Percentiles rank a stretch among this genome's conserved stretches.
Conservation (phyloP, 2,888 invertebrate genomes). For the Ornithoptera alexandrae region DNA sequence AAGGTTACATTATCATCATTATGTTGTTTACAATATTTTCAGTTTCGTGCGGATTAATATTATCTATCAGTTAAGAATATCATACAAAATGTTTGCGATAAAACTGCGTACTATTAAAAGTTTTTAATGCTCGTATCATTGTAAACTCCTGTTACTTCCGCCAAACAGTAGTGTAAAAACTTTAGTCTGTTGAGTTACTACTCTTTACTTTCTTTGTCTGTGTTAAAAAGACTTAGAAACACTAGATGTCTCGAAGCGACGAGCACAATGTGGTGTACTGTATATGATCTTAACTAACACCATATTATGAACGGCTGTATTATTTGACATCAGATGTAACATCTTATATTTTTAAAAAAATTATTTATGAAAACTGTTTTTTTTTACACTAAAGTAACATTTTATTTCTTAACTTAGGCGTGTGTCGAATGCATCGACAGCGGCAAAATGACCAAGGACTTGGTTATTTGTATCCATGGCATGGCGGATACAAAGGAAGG, state of each 20-base stretch:
- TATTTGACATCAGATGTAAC: no score
- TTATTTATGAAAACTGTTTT: background rate
- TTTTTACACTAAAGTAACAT: constrained; percentile 1
- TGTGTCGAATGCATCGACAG: constrained; percentile 90
- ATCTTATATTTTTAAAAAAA: no score
- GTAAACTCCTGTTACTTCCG: no score
- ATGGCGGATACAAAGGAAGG: constrained; percentile 88
- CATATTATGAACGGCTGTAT: no score
- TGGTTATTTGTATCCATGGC: constrained; percentile 92
- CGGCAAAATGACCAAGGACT: constrained; percentile 93
- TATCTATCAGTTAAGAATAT: background rate
- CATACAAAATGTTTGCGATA: background rate
- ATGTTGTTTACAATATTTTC: background rate
- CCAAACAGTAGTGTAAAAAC: no score
- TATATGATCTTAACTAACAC: no score
- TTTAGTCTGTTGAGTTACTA: no score
- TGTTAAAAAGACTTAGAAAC: no score
- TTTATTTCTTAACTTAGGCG: constrained; percentile 67
- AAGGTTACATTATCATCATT: constrained; percentile 17
- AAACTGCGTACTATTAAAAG: background rate
- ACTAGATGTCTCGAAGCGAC: no score
- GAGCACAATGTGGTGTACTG: no score
- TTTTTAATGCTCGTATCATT: background rate
- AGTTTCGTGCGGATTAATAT: background rate
- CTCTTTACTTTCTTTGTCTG: no score